Evolutionary conservation across 2,797 vertebrate genomes (phyloP), one percentile per base, ranked within the genome.

Genomic region (Myripristis murdjan): DNA sequence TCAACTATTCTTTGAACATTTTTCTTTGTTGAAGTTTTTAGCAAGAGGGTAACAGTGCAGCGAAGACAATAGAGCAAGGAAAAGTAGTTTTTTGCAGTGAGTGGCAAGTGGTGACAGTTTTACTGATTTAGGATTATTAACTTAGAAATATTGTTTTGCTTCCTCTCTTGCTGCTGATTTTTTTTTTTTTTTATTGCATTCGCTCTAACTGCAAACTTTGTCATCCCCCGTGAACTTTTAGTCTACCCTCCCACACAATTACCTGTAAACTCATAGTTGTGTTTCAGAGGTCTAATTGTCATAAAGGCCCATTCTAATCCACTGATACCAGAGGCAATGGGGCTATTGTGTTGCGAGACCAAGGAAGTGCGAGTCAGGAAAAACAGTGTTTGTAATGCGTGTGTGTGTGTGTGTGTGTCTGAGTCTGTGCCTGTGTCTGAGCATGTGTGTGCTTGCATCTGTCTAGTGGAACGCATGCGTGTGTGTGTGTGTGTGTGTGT

Each of bases 291-390:
- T 4, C 55, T 0, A 9, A 66, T 55, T 49, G 22, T 16, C 23
- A 26, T 49, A 23, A 44, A 73, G 70, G 26, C 18, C 39, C 15
- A 26, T 14, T 33, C 22, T 55, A 41, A 65, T 61, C 51, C 6
- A 16, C 4, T 11, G 11, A 49, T 35, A 16, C 20, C 7, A 26
- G 26, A 54, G n/a, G 37, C 23, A 12, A n/a, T 41, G 31, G 46
- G 37, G 16, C 5, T 47, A 26, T 61, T 58, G 24, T 58, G 28
- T 18, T 44, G 58, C 16, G 37, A 51, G 22, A 20, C 44, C 18
- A 33, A 6, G 6, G 53, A 35, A 37, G 28, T 43, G 24, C 8
- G 55, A 9, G 10, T 48, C n/a, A 39, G 35, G 8, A 56, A 35
- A 56, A 37, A 37, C n/a, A 20, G 18, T 33, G 20, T 51, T 18